Evolutionary conservation across 2,113 vertebrate genomes (phyloP).

Genomic region (Cairina moschata): DNA sequence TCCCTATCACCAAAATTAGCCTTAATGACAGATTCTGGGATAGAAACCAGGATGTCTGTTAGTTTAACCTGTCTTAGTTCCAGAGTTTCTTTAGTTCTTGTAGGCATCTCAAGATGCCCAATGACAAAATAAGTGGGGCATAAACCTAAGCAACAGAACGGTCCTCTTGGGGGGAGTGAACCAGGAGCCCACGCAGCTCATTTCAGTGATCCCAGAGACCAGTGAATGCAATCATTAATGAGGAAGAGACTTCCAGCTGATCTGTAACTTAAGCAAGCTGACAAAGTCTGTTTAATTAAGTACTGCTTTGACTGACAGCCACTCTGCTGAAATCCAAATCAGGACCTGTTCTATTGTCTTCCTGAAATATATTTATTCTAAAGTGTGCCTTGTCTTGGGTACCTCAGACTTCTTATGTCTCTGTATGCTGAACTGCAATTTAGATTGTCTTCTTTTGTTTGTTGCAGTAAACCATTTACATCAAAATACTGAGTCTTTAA

Average conservation of each 20-base stretch:
- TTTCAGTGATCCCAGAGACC: neutral
- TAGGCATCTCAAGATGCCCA: neutral
- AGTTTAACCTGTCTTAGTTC: neutral
- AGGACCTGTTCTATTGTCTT: neutral
- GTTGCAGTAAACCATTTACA: neutral
- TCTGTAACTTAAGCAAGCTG: neutral
- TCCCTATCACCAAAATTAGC: neutral
- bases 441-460: neutral
- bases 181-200: neutral
- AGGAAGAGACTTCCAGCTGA: neutral
- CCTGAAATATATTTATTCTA: neutral
- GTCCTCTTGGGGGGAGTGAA: neutral
- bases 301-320: neutral
- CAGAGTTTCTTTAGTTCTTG: neutral
- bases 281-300: constrained; percentile 29
- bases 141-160: neutral
- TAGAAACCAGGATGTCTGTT: neutral
- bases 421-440: neutral
- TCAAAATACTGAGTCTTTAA: neutral
- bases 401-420: neutral
- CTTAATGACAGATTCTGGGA: neutral
- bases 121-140: neutral
- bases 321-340: neutral
- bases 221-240: neutral
- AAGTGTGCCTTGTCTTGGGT: neutral